Base-by-base conservation (phyloP, 2,797 vertebrate genomes). In the Sebastes vulpes region DNA sequence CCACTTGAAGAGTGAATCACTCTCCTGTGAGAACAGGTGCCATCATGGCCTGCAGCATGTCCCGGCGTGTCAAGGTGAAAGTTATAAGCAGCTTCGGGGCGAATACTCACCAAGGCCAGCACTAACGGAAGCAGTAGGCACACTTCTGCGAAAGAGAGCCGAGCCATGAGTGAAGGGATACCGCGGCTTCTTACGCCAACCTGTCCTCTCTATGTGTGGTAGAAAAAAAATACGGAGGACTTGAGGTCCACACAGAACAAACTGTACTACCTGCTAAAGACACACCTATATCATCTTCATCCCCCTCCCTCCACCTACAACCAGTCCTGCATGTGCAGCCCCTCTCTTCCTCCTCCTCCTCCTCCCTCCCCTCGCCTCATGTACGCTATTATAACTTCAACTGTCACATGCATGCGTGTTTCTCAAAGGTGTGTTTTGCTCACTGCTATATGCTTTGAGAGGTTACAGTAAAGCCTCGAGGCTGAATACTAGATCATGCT, bases 41-140 rank as follows among this genome's bases (percentile, higher is more conserved):
- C 1, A 35, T 5, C n/a, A 26, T 14, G 2, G 3, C 58, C 16
- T 31, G 20, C 53, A 52, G 21, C 16, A 21, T 11, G 25, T 50
- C 38, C 32, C 9, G 4, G 2, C 67, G 53, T 61, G 42, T 70
- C 16, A 75, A 31, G 16, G 23, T 60, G 2, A 65, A 57, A 9
- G 7, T 6, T 29, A 7, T 2, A 2, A 46, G 18, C 9, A 71
- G 64, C 23, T 58, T 63, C 5, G 23, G 56, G 50, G 9, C 9
- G 20, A 53, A 26, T 69, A 92, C 89, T 91, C 72, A 90, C 91
- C 89, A 89, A n/a, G 2, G 81, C 63, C 68, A 90, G 25, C 26
- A 57, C 4, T 1, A 85, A n/a, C 10, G 92, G 66, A 18, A 92
- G 83, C 72, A 93, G 75, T 20, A 90, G 71, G n/a, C 60, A 79